Percentiles rank a stretch among this genome's conserved stretches.
Evolutionary conservation across 2,888 invertebrate species (phyloP).

Genomic region (Polydrusus pterygomalis): DNA sequence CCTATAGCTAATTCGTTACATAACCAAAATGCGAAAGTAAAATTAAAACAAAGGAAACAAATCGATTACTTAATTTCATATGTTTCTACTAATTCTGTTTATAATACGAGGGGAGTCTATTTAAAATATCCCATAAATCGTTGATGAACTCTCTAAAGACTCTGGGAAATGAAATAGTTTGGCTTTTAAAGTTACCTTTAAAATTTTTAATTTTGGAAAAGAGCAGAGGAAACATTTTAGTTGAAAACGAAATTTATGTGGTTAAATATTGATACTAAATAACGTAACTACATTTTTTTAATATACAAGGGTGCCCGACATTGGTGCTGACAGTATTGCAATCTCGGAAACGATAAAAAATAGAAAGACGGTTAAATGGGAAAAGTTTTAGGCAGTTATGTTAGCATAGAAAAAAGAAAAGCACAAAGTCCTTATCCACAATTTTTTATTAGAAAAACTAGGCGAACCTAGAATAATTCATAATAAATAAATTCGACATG

Average conservation of each 20-base stretch:
- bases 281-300: background rate
- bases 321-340: too few relatives aligned
- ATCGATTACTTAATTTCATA: conserved; percentile 22
- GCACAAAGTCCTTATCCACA: too few relatives aligned
- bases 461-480: too few relatives aligned
- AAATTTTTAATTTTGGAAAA: conserved; percentile 1
- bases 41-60: conserved; percentile 10
- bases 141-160: conserved; percentile 15
- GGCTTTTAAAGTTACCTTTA: conserved; percentile 18
- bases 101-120: conserved; percentile 38
- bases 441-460: too few relatives aligned
- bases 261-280: background rate
- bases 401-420: too few relatives aligned
- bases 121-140: conserved; percentile 45
- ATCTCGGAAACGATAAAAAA: too few relatives aligned
- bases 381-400: too few relatives aligned
- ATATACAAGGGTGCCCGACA: too few relatives aligned
- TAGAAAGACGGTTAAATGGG: too few relatives aligned
- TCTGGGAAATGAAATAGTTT: conserved; percentile 5
- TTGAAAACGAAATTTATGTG: conserved; percentile 3
- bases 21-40: conserved; percentile 1
- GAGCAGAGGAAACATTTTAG: background rate
- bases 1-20: background rate
- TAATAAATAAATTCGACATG: too few relatives aligned
- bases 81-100: conserved; percentile 29